Evolutionary conservation across 1,140 invertebrate species (phyloP).

Genomic region (Zaprionus taronus): DNA sequence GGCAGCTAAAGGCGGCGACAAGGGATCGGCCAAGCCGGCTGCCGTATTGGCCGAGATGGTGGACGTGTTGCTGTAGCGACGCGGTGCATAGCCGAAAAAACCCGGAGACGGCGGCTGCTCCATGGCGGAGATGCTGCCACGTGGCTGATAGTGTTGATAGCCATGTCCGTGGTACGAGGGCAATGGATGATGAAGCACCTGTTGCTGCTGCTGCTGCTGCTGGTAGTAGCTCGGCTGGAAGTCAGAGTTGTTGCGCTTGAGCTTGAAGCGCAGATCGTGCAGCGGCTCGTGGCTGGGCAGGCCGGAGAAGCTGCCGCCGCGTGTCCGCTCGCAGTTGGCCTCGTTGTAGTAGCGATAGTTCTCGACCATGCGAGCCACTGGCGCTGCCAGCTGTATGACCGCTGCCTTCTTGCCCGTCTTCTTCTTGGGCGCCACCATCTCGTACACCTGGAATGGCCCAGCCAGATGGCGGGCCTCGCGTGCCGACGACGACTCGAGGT

Average conservation of each 20-base stretch:
- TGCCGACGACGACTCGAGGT: constrained; percentile 93
- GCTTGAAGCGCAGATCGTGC: constrained; percentile 73
- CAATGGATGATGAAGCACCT: constrained; percentile 21
- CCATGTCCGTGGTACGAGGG: constrained; percentile 44
- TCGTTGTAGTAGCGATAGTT: constrained; percentile 83
- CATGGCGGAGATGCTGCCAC: constrained; percentile 41
- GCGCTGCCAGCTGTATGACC: constrained; percentile 72
- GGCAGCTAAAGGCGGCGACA: constrained; percentile 49
- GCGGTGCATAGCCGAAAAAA: constrained; percentile 73
- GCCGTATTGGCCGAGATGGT: constrained; percentile 74
- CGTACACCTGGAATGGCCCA: constrained; percentile 76
- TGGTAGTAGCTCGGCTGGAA: constrained; percentile 73
- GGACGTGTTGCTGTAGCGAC: constrained; percentile 79
- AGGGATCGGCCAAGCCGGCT: constrained; percentile 51
- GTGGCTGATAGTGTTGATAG: constrained; percentile 67
- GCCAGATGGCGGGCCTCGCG: constrained; percentile 90
- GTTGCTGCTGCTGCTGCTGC: constrained; percentile 21
- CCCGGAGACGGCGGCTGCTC: constrained; percentile 38
- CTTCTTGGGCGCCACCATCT: constrained; percentile 84
- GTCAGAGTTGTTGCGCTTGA: constrained; percentile 81
- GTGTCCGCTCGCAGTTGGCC: constrained; percentile 72
- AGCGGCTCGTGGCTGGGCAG: constrained; percentile 57
- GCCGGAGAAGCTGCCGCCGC: constrained; percentile 80
- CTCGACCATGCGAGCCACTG: constrained; percentile 82
- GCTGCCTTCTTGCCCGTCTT: constrained; percentile 84